These are phyloP conservation scores for Nanorana parkeri DNA, from an alignment of 2,113 vertebrate species.

Conservation along the genomic window DNA sequence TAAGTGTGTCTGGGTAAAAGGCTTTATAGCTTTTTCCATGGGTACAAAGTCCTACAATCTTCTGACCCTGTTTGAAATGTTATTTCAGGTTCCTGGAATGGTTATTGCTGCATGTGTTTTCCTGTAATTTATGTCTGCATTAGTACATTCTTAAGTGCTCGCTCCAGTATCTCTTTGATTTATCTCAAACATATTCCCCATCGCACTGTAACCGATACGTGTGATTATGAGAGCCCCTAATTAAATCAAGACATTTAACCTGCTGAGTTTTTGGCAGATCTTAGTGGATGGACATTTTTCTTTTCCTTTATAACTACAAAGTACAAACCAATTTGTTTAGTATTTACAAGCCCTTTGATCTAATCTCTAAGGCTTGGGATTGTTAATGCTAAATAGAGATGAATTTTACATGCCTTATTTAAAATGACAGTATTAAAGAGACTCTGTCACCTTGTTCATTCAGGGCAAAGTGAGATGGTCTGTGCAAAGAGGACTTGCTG, in stretches of 20 bases:
- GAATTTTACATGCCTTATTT: no score
- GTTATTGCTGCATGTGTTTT: conserved; percentile 13
- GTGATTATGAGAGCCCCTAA: conserved; percentile 31
- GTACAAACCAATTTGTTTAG: conserved; percentile 39
- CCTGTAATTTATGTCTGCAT: conserved; percentile 28
- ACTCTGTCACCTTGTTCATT: no score
- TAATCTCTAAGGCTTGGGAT: conserved; percentile 2
- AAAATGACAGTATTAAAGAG: no score
- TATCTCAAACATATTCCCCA: conserved; percentile 36
- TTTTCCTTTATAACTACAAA: conserved; percentile 7
- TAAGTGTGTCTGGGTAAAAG: background rate
- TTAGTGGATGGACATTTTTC: background rate
- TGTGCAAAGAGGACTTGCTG: no score
- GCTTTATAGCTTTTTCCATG: background rate
- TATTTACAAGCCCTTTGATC: conserved; percentile 12
- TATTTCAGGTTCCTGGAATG: conserved; percentile 22
- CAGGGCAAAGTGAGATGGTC: no score
- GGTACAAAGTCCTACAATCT: background rate
- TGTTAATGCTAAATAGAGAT: background rate
- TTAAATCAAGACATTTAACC: conserved; percentile 48
- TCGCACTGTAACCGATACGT: conserved; percentile 46
- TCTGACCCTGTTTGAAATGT: conserved; percentile 21
- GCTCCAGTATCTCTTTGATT: conserved; percentile 42
- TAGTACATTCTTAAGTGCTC: conserved; percentile 36
- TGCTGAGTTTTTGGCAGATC: conserved; percentile 22